phyloP scores from a whole-genome alignment of 2,888 invertebrate species.

The Habrosyne pyritoides region DNA sequence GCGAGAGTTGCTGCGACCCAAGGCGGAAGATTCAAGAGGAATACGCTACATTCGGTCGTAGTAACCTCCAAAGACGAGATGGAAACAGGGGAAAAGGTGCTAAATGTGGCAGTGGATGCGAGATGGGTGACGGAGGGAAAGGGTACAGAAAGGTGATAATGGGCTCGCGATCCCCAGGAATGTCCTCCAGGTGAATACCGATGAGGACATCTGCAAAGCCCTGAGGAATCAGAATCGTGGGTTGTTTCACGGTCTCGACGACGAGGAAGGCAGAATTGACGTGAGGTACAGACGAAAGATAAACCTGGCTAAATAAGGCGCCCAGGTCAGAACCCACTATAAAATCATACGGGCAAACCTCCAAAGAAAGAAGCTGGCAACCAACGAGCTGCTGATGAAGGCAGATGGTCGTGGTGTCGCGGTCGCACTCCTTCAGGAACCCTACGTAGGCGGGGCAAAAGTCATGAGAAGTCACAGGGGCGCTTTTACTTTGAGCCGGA shows the following conservation, averaged over 20 bases:
- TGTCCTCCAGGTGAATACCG: not conserved
- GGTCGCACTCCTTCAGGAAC: not conserved
- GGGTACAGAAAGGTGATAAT: not conserved
- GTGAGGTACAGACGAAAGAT: not conserved
- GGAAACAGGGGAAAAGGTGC: not conserved
- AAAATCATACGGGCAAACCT: not conserved
- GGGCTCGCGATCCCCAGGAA: not conserved
- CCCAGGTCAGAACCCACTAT: not conserved
- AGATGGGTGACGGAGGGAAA: not conserved
- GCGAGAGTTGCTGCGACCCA: not conserved
- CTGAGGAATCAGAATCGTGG: not conserved
- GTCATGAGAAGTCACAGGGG: too few relatives aligned
- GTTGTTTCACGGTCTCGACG: not conserved
- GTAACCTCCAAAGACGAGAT: not conserved
- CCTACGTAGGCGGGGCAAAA: not conserved
- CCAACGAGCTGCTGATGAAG: not conserved
- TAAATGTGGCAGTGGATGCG: not conserved
- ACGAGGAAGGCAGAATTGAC: not conserved
- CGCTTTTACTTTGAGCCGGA: conserved; percentile 22
- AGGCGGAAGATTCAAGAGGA: not conserved
- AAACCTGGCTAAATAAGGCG: not conserved
- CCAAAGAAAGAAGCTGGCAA: not conserved
- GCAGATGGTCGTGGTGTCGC: not conserved
- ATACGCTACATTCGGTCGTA: not conserved
- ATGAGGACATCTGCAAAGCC: not conserved